Conservation (phyloP, 2,113 vertebrate species). For the Xiphophorus hellerii region DNA sequence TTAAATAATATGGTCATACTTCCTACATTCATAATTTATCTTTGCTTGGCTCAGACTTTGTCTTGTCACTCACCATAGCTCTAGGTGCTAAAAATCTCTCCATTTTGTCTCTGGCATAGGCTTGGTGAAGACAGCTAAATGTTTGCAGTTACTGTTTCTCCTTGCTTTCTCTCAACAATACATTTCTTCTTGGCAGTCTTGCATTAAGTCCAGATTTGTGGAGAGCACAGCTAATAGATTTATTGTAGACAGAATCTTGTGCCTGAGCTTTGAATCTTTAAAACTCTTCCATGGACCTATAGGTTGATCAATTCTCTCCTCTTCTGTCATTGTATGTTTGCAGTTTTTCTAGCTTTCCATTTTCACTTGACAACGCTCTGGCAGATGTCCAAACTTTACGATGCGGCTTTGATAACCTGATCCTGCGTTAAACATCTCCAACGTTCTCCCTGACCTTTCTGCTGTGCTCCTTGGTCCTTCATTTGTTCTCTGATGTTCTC, state of each 20-base stretch:
- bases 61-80: no score
- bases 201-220: neutral
- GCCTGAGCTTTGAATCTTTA: neutral
- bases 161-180: neutral
- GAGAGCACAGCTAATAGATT: neutral
- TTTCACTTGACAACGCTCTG: neutral
- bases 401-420: no score
- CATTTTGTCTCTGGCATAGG: no score
- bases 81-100: no score
- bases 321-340: neutral
- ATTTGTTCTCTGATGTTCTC: neutral
- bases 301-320: neutral
- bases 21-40: no score
- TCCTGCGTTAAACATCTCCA: neutral
- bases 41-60: no score
- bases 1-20: no score
- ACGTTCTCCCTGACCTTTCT: neutral
- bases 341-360: neutral
- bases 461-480: neutral
- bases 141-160: neutral
- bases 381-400: no score
- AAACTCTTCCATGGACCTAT: neutral
- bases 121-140: no score
- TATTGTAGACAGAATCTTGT: neutral
- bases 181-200: neutral